Evolutionary conservation across 2,888 invertebrate genomes (phyloP).

Genomic region (Acanthosepion lycidas): DNA sequence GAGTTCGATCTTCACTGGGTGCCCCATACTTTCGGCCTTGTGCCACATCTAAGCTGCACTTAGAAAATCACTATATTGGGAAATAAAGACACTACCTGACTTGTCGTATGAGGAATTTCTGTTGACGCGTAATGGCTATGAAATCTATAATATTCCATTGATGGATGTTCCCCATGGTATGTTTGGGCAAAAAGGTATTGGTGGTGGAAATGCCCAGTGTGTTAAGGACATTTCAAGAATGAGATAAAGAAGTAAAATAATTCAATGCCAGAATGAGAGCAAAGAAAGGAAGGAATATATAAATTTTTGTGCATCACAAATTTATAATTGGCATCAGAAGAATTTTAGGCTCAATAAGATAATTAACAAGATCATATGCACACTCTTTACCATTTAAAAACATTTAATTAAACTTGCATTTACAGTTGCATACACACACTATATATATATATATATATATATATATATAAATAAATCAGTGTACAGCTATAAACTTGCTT

Average conservation of each 20-base stretch:
- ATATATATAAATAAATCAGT: background rate
- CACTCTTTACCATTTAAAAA: background rate
- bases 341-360: background rate
- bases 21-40: no score
- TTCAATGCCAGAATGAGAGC: background rate
- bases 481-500: background rate
- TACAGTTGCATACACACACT: background rate
- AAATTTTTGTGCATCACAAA: background rate
- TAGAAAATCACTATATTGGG: background rate
- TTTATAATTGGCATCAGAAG: background rate
- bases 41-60: no score
- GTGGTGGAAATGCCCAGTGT: background rate
- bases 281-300: background rate
- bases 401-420: background rate
- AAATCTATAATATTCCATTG: background rate
- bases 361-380: background rate
- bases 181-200: background rate
- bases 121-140: background rate
- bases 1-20: no score
- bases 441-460: background rate
- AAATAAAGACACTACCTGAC: background rate
- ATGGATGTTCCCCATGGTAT: background rate
- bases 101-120: background rate
- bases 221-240: background rate
- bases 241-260: background rate